phyloP scores from a whole-genome alignment of 2,113 vertebrate genomes.

The Microcebus jonahi region DNA sequence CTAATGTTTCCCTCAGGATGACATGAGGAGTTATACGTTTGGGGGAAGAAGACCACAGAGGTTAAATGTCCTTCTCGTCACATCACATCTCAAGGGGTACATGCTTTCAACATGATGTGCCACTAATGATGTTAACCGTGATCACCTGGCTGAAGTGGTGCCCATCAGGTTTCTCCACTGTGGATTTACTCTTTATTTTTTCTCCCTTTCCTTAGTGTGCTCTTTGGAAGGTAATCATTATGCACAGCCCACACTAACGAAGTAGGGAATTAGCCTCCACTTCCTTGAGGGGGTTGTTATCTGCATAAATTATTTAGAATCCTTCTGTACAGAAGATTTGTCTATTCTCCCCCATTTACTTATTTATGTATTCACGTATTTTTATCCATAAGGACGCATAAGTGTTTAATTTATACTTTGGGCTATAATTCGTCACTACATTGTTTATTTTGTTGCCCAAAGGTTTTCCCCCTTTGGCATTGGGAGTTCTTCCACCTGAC shows the following conservation, averaged over 20 bases:
- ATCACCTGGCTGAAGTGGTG: fast-evolving
- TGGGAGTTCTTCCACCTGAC: not conserved
- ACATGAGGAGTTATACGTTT: not conserved
- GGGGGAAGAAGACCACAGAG: not conserved
- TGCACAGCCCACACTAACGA: not conserved
- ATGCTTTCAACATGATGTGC: not conserved
- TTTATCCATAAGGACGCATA: not conserved
- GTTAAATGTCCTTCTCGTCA: not conserved
- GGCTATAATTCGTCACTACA: not conserved
- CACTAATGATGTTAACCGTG: not conserved
- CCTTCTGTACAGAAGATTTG: not conserved
- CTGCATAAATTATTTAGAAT: not conserved
- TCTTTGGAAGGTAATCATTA: not conserved
- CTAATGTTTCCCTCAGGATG: not conserved
- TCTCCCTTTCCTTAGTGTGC: not conserved
- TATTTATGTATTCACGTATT: not conserved
- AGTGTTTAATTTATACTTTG: not conserved
- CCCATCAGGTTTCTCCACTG: not conserved
- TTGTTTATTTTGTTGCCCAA: not conserved
- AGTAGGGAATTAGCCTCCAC: not conserved
- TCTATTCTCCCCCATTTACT: not conserved
- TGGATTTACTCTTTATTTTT: not conserved
- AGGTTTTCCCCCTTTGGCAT: not conserved
- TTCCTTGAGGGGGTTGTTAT: not conserved
- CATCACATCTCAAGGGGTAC: not conserved